These are phyloP conservation scores for Dryobotodes eremita DNA, from an alignment of 2,888 invertebrate species.

Conservation along the genomic window DNA sequence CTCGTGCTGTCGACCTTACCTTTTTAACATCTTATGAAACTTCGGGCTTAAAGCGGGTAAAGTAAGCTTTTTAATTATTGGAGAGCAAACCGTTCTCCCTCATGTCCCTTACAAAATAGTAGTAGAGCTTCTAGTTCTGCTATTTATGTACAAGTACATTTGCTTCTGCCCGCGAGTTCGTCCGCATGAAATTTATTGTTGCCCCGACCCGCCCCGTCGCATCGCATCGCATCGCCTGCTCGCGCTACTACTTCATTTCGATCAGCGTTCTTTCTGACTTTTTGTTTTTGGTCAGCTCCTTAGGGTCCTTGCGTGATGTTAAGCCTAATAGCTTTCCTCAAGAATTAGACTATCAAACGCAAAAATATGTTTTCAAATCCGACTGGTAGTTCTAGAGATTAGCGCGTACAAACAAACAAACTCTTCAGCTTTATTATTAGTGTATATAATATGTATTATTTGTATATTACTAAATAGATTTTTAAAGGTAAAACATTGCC, in stretches of 20 bases:
- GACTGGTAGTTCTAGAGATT: not conserved
- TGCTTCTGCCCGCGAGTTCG: no score
- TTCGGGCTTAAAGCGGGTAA: not conserved
- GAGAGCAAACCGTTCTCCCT: not conserved
- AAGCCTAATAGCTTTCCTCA: not conserved
- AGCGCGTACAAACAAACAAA: not conserved
- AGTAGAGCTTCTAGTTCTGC: not conserved
- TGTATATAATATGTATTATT: no score
- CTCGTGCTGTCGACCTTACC: not conserved
- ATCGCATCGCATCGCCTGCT: not conserved
- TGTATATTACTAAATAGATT: not conserved
- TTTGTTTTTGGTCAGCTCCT: not conserved
- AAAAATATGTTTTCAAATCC: not conserved
- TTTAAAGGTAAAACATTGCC: constrained; percentile 18
- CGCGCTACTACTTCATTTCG: no score
- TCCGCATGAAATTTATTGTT: no score
- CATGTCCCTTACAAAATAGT: not conserved
- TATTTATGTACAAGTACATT: not conserved
- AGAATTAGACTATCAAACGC: not conserved
- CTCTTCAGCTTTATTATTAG: not conserved
- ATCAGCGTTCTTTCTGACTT: not conserved
- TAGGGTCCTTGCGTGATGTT: not conserved
- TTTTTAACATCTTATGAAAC: not conserved
- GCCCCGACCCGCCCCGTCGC: no score
- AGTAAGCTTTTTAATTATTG: not conserved